Evolutionary conservation across 2,113 vertebrate species (phyloP), one percentile per base, ranked within the genome.

Genomic region (Phyllopteryx taeniolatus): DNA sequence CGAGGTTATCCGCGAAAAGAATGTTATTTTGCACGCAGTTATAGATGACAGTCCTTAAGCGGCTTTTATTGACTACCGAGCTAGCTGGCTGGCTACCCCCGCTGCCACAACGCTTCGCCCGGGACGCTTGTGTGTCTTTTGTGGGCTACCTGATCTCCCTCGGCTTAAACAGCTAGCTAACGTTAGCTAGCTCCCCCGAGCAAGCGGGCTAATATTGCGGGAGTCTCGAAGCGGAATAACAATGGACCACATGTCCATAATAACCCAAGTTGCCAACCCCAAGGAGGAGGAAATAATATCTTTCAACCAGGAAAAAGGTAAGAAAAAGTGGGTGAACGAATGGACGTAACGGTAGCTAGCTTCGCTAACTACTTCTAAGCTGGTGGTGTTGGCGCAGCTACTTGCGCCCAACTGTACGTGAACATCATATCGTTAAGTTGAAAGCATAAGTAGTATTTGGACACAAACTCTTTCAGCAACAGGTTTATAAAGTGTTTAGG

Each of bases 171-270:
- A 2, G 85, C 81, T 76, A 86, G 88, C 83, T 84, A 67, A 67
- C 73, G 15, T 71, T 57, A 83, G 81, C 81, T 89, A 80, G 87
- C 84, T 75, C 22, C n/a, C n/a, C 64, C n/a, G 20, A 67, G 54
- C 74, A 62, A 71, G 79, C 67, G 51, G 33, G 68, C 82, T 61
- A 83, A 83, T 76, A 83, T 71, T 85, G 79, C 70, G 78, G 80
- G 70, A 74, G 72, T 53, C 71, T 71, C 65, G 86, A 87, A 74
- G 71, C 73, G 86, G 86, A 89, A 72, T 71, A 90, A 75, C 57
- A 95, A 98, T 98, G 97, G 96, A 98, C 96, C 94, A 95, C 94
- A 97, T 95, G 93, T 96, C 97, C 93, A 96, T 98, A 89, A 98
- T 98, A 94, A 98, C 97, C 91, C 97, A 99, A 92, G 95, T 98